Evolutionary conservation across 2,888 invertebrate genomes (phyloP).

Genomic region (Microctonus brassicae): DNA sequence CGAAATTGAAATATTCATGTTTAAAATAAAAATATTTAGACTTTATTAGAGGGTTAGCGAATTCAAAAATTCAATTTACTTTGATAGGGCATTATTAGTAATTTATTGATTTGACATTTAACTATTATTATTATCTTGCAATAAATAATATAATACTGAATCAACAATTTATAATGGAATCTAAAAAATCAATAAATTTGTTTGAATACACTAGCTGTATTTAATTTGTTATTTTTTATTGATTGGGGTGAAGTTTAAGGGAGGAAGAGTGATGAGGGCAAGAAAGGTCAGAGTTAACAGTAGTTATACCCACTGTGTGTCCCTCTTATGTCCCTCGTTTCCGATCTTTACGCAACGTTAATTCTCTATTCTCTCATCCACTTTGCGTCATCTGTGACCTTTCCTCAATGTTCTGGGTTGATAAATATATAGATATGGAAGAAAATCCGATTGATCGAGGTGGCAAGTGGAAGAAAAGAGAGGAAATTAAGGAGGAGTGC

Average conservation of each 20-base stretch:
- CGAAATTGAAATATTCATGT: too few relatives aligned
- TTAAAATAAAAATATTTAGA: too few relatives aligned
- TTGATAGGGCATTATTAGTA: too few relatives aligned
- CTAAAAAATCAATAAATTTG: too few relatives aligned
- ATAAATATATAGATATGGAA: conserved; percentile 22
- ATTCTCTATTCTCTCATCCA: conserved; percentile 46
- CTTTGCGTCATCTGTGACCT: conserved; percentile 30
- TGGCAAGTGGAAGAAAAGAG: conserved; percentile 11
- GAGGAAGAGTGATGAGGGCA: too few relatives aligned
- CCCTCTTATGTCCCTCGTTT: conserved; percentile 31
- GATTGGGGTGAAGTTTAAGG: neutral
- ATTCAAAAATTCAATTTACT: too few relatives aligned
- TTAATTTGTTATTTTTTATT: neutral
- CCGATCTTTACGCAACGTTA: conserved; percentile 52
- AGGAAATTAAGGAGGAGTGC: neutral
- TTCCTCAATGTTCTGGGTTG: conserved; percentile 8
- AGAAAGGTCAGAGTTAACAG: conserved; percentile 36
- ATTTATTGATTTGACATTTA: too few relatives aligned
- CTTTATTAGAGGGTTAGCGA: too few relatives aligned
- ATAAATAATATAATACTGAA: too few relatives aligned
- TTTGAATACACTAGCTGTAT: too few relatives aligned
- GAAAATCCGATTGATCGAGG: conserved; percentile 29
- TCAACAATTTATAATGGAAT: too few relatives aligned
- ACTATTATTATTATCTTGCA: too few relatives aligned
- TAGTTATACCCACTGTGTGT: conserved; percentile 16